Conservation (phyloP, 1,140 invertebrate species). For the Lepidotrigona ventralis region DNA sequence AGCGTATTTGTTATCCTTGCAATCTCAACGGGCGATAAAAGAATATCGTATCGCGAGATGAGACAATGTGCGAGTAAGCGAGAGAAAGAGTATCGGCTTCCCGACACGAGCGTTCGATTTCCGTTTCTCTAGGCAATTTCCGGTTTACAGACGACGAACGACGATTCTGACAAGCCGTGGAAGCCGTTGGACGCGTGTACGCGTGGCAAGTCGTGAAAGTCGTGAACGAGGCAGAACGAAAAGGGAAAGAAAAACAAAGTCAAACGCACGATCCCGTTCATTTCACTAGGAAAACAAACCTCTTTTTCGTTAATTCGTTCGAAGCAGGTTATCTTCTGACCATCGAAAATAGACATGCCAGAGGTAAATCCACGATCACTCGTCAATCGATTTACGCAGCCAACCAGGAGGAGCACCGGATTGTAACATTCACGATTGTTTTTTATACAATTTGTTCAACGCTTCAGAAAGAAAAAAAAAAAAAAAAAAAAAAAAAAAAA, state of each 20-base stretch:
- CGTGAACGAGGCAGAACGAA: neutral
- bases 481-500: no score
- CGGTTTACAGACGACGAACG: slow-evolving; percentile 39
- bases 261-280: neutral
- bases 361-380: slow-evolving; percentile 31
- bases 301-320: slow-evolving; percentile 16
- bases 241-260: slow-evolving; percentile 5
- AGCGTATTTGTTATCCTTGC: no score
- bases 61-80: neutral
- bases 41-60: no score
- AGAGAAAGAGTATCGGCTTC: slow-evolving; percentile 26
- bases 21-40: neutral
- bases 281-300: slow-evolving; percentile 26
- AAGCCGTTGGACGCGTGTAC: neutral
- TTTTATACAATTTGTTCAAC: slow-evolving; percentile 5
- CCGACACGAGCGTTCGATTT: slow-evolving; percentile 26
- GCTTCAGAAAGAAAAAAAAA: neutral
- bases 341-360: slow-evolving; percentile 6
- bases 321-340: slow-evolving; percentile 47
- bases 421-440: slow-evolving; percentile 11
- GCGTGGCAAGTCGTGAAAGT: no score
- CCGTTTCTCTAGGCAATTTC: slow-evolving; percentile 41
- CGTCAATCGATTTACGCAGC: slow-evolving; percentile 10
- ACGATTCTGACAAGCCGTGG: neutral
- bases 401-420: slow-evolving; percentile 1